phyloP scores from a whole-genome alignment of 2,797 vertebrate species.

The Molothrus ater region DNA sequence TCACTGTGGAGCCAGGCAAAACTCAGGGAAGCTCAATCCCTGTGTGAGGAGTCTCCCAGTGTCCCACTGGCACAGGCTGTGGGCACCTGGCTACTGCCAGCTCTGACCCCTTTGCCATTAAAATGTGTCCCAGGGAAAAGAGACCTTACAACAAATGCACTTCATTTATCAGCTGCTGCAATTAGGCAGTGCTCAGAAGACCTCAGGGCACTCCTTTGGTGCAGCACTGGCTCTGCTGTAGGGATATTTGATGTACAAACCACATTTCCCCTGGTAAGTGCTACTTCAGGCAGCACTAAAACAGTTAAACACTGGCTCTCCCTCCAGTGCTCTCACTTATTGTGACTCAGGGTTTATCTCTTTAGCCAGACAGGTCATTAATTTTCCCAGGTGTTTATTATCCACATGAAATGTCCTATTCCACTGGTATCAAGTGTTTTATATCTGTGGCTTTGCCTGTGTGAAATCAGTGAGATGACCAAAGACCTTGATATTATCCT shows the following conservation, averaged over 20 bases:
- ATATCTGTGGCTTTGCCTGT: constrained; percentile 30
- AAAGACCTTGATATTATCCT: constrained; percentile 65
- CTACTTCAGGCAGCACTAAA: not conserved
- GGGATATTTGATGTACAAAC: not conserved
- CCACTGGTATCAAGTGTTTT: constrained; percentile 48
- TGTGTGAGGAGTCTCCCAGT: not conserved
- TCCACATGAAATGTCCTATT: constrained; percentile 40
- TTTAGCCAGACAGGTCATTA: constrained; percentile 42
- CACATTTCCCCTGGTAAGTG: not conserved
- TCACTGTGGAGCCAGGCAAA: not conserved
- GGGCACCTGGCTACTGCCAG: not conserved
- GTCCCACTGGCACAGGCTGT: not conserved
- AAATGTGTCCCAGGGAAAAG: not conserved
- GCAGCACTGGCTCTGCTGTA: not conserved
- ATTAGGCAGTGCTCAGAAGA: not conserved
- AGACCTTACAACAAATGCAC: not conserved
- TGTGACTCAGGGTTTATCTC: constrained; percentile 21
- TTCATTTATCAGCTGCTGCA: not conserved
- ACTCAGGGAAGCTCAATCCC: not conserved
- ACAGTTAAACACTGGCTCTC: not conserved
- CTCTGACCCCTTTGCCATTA: not conserved
- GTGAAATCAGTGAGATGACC: constrained; percentile 63
- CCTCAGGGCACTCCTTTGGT: not conserved
- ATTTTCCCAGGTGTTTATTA: constrained; percentile 61
- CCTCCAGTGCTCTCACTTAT: not conserved